These are phyloP conservation scores for Epinephelus moara DNA, from an alignment of 2,113 vertebrate species.

Conservation along the genomic window DNA sequence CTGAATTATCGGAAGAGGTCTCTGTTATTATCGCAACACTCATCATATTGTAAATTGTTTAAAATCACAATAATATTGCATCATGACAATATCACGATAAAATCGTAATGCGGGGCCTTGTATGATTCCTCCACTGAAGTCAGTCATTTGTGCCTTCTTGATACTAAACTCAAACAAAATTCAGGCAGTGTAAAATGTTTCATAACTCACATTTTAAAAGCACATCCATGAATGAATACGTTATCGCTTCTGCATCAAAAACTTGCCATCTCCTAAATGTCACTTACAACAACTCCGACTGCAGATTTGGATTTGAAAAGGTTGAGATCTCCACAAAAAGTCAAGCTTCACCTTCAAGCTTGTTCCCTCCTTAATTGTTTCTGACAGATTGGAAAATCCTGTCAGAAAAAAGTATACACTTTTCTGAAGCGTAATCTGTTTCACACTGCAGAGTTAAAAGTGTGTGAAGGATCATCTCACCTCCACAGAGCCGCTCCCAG, in stretches of 20 bases:
- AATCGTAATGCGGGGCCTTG: too few species aligned
- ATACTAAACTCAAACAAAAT: not conserved
- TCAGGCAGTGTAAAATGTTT: not conserved
- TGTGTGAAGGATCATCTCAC: not conserved
- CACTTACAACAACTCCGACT: not conserved
- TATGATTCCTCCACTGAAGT: too few species aligned
- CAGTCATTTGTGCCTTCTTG: not conserved
- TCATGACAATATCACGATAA: too few species aligned
- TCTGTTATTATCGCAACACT: too few species aligned
- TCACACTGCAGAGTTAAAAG: not conserved
- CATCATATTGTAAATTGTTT: too few species aligned
- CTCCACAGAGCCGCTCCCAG: not conserved
- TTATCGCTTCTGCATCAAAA: not conserved
- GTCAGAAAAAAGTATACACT: not conserved
- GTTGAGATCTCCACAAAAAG: not conserved
- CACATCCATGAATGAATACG: not conserved
- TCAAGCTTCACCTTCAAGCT: not conserved
- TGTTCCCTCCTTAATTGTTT: not conserved
- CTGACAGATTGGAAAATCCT: not conserved
- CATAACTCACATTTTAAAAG: not conserved
- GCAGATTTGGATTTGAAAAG: not conserved
- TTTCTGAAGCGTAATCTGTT: not conserved
- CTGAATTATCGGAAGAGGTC: too few species aligned
- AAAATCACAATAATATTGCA: too few species aligned
- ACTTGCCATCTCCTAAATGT: too few species aligned